These are phyloP conservation scores for Itoplectis maculator DNA, from an alignment of 2,888 invertebrate species.

Conservation along the genomic window DNA sequence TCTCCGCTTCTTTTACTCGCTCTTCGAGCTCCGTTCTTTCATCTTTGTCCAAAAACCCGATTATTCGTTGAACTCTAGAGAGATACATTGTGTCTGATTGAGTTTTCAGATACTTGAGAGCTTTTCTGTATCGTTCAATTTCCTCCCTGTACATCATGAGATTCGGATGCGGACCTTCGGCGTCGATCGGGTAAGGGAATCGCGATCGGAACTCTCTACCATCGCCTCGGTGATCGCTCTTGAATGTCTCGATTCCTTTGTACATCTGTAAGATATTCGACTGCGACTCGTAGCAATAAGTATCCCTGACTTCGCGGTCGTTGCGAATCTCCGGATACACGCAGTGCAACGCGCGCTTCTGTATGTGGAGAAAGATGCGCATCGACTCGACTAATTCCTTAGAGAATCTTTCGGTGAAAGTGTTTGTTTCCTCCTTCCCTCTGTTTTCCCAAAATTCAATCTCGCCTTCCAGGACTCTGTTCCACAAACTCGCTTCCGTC, in stretches of 20 bases:
- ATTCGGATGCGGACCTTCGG: conserved; percentile 73
- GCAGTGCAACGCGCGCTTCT: conserved; percentile 77
- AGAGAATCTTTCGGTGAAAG: conserved; percentile 64
- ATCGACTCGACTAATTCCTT: conserved; percentile 72
- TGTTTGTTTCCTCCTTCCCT: conserved; percentile 50
- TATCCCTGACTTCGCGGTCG: conserved; percentile 77
- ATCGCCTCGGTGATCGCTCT: conserved; percentile 69
- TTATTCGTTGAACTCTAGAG: conserved; percentile 63
- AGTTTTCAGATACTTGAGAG: conserved; percentile 73
- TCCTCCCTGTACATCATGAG: conserved; percentile 75
- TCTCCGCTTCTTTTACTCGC: conserved; percentile 56
- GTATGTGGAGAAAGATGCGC: conserved; percentile 73
- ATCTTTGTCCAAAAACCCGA: conserved; percentile 61
- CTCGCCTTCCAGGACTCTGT: conserved; percentile 75
- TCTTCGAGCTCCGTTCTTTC: conserved; percentile 62
- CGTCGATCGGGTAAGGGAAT: conserved; percentile 77
- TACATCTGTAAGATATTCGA: conserved; percentile 76
- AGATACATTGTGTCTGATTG: conserved; percentile 59
- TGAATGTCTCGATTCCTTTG: conserved; percentile 78
- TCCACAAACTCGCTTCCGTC: conserved; percentile 75
- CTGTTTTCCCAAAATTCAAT: conserved; percentile 71
- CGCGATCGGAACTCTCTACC: conserved; percentile 69
- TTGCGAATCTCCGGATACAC: conserved; percentile 79
- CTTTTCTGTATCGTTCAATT: conserved; percentile 72
- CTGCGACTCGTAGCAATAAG: conserved; percentile 71